Evolutionary conservation across 2,888 invertebrate genomes (phyloP).

Genomic region (Polietes domitor): DNA sequence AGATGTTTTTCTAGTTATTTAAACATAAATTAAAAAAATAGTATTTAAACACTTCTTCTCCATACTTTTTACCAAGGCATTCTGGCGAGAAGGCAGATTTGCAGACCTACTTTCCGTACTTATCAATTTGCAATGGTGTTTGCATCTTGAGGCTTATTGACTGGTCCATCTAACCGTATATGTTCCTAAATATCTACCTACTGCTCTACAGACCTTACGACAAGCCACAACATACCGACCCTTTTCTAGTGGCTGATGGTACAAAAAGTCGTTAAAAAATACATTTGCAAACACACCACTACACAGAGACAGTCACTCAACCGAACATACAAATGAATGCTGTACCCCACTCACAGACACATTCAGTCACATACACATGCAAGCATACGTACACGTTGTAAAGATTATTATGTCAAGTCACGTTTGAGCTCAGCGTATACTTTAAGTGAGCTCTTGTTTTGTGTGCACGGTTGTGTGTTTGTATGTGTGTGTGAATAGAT

Average conservation of each 20-base stretch:
- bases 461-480: not conserved
- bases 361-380: not conserved
- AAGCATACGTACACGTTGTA: conserved; percentile 33
- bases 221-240: not conserved
- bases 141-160: too few relatives aligned
- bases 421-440: conserved; percentile 76
- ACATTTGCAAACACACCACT: conserved; percentile 35
- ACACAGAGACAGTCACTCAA: conserved; percentile 54
- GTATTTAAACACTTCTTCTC: too few relatives aligned
- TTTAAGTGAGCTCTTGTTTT: conserved; percentile 25
- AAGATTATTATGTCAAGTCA: conserved; percentile 81
- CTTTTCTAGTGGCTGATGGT: not conserved
- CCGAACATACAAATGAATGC: not conserved
- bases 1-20: too few relatives aligned
- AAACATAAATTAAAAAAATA: too few relatives aligned
- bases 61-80: too few relatives aligned
- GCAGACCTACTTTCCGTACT: too few relatives aligned
- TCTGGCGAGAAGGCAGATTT: too few relatives aligned
- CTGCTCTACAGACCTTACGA: not conserved
- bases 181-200: too few relatives aligned
- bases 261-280: conserved; percentile 45
- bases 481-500: not conserved
- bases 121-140: too few relatives aligned
- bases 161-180: too few relatives aligned
- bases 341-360: conserved; percentile 41